phyloP scores from a whole-genome alignment of 2,113 vertebrate species.

The Gambusia affinis region DNA sequence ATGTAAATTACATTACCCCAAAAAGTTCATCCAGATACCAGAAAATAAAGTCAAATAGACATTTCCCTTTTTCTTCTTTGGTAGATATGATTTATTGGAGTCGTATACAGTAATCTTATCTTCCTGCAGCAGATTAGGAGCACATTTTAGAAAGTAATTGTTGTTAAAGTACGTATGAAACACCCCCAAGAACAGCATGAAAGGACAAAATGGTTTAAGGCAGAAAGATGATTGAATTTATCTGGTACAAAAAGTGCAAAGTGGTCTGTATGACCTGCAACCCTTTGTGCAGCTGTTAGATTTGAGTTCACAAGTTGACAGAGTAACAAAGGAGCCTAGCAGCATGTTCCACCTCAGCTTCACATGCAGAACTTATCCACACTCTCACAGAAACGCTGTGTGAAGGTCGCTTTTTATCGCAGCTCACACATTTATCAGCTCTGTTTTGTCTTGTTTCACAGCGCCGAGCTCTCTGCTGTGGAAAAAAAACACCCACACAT shows the following conservation, averaged over 20 bases:
- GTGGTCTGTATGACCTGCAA: neutral
- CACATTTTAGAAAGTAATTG: too few relatives aligned
- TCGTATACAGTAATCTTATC: too few relatives aligned
- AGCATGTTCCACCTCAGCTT: neutral
- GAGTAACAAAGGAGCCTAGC: constrained; percentile 38
- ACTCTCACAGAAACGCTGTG: constrained; percentile 15
- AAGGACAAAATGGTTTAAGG: neutral
- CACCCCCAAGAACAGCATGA: too few relatives aligned
- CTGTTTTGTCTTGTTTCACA: constrained; percentile 39
- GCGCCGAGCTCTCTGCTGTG: neutral
- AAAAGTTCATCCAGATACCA: too few relatives aligned
- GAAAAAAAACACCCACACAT: constrained; percentile 2
- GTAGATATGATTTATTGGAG: too few relatives aligned
- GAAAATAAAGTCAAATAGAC: too few relatives aligned
- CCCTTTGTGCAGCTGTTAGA: constrained; percentile 7
- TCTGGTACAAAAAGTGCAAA: neutral
- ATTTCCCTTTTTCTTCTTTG: too few relatives aligned
- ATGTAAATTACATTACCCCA: too few relatives aligned
- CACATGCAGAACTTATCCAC: neutral
- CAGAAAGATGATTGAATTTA: neutral
- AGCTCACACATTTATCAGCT: constrained; percentile 36
- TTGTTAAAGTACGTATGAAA: too few relatives aligned
- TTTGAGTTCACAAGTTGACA: constrained; percentile 31
- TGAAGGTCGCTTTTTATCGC: constrained; percentile 32
- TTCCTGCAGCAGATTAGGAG: too few relatives aligned